Evolutionary conservation across 2,113 vertebrate species (phyloP).

Genomic region (Spea bombifrons): DNA sequence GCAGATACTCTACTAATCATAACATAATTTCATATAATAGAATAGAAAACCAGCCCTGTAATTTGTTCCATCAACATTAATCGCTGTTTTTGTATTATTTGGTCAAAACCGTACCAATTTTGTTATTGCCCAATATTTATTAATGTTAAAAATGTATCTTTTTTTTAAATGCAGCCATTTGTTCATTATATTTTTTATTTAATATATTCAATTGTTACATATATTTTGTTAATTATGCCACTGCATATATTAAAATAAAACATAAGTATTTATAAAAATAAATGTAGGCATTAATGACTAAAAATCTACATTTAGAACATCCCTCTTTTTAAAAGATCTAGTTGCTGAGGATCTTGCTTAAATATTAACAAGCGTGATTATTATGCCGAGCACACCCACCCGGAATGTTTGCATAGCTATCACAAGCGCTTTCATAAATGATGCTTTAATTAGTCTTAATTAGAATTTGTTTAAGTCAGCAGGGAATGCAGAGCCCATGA

Average conservation of each 20-base stretch:
- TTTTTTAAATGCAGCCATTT: too few species aligned
- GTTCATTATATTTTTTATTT: not conserved
- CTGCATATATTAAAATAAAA: not conserved
- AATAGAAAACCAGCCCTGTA: too few species aligned
- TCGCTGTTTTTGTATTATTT: too few species aligned
- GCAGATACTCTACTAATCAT: too few species aligned
- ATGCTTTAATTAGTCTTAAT: conserved; percentile 99
- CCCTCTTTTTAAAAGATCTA: conserved; percentile 90
- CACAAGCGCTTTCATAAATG: conserved; percentile 99
- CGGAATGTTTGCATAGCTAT: conserved; percentile 99
- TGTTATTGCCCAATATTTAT: too few species aligned
- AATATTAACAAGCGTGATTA: conserved; percentile 99
- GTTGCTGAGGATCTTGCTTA: conserved; percentile 98
- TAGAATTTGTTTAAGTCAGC: conserved; percentile 99
- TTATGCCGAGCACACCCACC: conserved; percentile 99
- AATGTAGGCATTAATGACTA: conserved; percentile 76
- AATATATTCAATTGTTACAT: conserved; percentile 58
- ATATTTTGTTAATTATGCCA: conserved; percentile 66
- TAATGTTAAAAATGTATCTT: too few species aligned
- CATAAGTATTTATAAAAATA: not conserved
- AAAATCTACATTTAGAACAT: conserved; percentile 87
- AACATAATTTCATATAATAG: too few species aligned
- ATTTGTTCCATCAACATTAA: too few species aligned
- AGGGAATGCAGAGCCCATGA: conserved; percentile 99
- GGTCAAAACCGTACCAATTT: too few species aligned